Base-by-base conservation (phyloP, 2,113 vertebrate genomes). In the Nannobrachium achirus region DNA sequence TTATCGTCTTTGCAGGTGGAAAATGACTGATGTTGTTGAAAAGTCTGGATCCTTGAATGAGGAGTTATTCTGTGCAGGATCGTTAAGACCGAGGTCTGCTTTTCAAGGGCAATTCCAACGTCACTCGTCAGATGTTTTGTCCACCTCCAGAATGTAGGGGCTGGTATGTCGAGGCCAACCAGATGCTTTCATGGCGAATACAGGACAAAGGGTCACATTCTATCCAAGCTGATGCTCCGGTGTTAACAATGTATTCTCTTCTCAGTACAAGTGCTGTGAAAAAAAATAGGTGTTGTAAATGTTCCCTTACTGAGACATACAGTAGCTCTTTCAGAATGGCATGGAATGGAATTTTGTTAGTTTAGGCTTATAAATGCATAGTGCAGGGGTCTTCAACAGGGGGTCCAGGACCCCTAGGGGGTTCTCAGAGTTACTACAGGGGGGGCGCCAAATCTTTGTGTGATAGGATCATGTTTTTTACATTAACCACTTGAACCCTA, bases 111-210 rank as follows among this genome's bases (percentile, higher is more conserved):
- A 69, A 19, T 40, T 64, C 58, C n/a, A n/a, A 19, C 79, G 56
- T 91, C 85, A 88, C 66, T 55, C 68, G 38, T 84, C 75, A 59
- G 69, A 62, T 73, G 79, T 86, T 80, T 79, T 79, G 79, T 82
- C 72, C 78, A n/a, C 72, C 60, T 25, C 13, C 9, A 19, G 14
- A 63, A 45, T 14, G 20, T 48, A 44, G n/a, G 18, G 19, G 55
- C 57, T 46, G 68, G 52, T 70, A 69, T 70, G 72, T 83, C 81
- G 80, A 85, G 88, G 87, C 51, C 69, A 40, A 61, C 25, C 87
- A 89, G 78, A 82, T 79, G 78, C 63, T 62, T 67, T 56, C 42
- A 68, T 38, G 51, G 16, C 10, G 78, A 77, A 74, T 52, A 50
- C 60, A 68, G 6, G 25, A 33, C 25, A 76, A 73, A 78, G 38